These are phyloP conservation scores for Etia nguti DNA, from an alignment of 2,113 vertebrate genomes.

Conservation along the genomic window DNA sequence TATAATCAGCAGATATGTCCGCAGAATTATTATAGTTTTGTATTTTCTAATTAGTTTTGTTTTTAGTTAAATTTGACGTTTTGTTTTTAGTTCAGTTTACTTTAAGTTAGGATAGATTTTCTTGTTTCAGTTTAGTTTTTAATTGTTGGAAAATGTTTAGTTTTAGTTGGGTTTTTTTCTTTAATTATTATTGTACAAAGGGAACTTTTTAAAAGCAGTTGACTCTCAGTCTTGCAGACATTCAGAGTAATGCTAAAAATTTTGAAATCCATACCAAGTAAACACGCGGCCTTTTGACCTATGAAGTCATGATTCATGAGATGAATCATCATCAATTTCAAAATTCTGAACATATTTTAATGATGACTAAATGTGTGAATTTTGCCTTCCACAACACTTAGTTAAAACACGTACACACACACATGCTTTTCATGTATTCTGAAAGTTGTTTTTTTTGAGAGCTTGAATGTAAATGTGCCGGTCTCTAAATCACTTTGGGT, in stretches of 20 bases:
- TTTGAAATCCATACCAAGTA: background rate
- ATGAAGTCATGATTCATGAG: too few relatives aligned
- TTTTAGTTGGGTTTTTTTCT: background rate
- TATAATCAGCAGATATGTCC: background rate
- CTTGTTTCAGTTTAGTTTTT: background rate
- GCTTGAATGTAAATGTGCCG: background rate
- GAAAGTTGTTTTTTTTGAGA: background rate
- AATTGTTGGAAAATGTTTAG: background rate
- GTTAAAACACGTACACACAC: accelerated
- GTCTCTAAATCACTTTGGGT: background rate
- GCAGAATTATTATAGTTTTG: background rate
- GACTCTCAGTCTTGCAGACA: background rate
- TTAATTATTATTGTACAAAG: background rate
- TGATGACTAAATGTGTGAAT: background rate
- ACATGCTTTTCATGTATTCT: background rate
- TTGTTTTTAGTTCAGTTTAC: background rate
- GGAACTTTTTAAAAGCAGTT: background rate
- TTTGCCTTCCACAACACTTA: background rate
- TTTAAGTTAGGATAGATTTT: background rate
- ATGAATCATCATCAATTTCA: too few relatives aligned
- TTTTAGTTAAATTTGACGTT: background rate
- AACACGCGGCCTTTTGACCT: too few relatives aligned
- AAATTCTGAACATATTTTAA: background rate
- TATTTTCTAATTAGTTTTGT: background rate
- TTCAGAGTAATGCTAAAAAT: background rate